phyloP scores from a whole-genome alignment of 2,888 invertebrate genomes.

The Melinopterus prodromus region DNA sequence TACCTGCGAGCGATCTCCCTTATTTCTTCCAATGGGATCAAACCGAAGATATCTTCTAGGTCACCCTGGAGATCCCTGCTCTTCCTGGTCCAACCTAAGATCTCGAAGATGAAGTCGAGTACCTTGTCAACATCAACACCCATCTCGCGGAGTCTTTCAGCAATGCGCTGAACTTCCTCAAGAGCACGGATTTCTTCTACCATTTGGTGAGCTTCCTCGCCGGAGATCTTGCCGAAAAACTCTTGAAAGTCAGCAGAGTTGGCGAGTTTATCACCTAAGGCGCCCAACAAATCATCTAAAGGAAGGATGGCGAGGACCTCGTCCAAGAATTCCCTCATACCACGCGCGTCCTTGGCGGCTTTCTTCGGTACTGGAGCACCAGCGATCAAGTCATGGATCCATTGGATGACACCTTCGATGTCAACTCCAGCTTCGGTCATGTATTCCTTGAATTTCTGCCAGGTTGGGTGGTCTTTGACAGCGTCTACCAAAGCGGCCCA shows the following conservation, averaged over 20 bases:
- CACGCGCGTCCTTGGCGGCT: neutral
- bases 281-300: constrained; percentile 28
- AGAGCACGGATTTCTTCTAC: constrained; percentile 45
- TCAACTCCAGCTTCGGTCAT: constrained; percentile 43
- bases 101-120: constrained; percentile 41
- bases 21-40: constrained; percentile 46
- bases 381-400: constrained; percentile 41
- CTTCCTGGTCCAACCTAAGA: constrained; percentile 43
- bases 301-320: constrained; percentile 37
- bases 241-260: constrained; percentile 41
- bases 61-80: constrained; percentile 38
- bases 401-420: constrained; percentile 39
- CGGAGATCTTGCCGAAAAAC: constrained; percentile 39
- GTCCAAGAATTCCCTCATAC: constrained; percentile 39
- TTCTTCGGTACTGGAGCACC: constrained; percentile 18
- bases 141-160: constrained; percentile 40
- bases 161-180: constrained; percentile 44
- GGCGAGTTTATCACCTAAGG: constrained; percentile 34
- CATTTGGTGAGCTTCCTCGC: constrained; percentile 38
- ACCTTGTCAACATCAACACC: constrained; percentile 46
- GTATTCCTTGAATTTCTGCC: constrained; percentile 41
- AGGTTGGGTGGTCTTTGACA: constrained; percentile 38
- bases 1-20: constrained; percentile 44
- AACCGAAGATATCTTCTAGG: constrained; percentile 43
- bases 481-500: constrained; percentile 45